phyloP scores from a whole-genome alignment of 2,113 vertebrate species.

The Zosterops borbonicus region DNA sequence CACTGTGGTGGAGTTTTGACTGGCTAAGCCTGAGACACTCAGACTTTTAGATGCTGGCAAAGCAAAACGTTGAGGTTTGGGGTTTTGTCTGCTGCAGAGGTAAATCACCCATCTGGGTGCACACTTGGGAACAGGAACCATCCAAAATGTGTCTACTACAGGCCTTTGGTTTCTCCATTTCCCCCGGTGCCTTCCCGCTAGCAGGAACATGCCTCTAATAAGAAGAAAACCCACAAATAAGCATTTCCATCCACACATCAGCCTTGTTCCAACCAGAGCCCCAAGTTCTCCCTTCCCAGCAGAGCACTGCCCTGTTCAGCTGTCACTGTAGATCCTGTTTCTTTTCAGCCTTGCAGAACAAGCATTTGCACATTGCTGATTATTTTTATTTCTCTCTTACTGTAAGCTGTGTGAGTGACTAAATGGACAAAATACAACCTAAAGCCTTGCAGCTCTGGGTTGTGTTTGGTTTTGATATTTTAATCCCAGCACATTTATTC shows the following conservation, averaged over 20 bases:
- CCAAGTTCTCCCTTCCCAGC: neutral
- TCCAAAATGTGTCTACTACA: neutral
- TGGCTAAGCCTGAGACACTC: neutral
- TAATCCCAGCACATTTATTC: neutral
- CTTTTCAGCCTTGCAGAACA: neutral
- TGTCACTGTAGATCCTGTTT: neutral
- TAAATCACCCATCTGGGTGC: neutral
- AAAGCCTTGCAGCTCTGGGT: neutral
- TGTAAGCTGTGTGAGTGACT: rapidly evolving
- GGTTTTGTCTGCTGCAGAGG: neutral
- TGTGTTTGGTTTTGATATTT: neutral
- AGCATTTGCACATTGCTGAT: neutral
- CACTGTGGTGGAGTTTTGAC: neutral
- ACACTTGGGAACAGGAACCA: neutral
- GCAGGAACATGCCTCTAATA: neutral
- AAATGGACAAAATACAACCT: neutral
- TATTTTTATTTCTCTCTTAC: neutral
- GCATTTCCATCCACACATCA: neutral
- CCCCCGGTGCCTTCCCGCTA: neutral
- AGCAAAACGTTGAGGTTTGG: neutral
- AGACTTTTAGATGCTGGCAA: neutral
- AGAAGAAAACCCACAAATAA: neutral
- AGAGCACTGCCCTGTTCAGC: neutral
- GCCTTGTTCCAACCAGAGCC: neutral
- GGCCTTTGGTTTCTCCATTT: neutral